A percentile compares a stretch with the other conserved stretches of the same genome.
phyloP scores from a whole-genome alignment of 1,140 invertebrate species.

The Fopius arisanus region DNA sequence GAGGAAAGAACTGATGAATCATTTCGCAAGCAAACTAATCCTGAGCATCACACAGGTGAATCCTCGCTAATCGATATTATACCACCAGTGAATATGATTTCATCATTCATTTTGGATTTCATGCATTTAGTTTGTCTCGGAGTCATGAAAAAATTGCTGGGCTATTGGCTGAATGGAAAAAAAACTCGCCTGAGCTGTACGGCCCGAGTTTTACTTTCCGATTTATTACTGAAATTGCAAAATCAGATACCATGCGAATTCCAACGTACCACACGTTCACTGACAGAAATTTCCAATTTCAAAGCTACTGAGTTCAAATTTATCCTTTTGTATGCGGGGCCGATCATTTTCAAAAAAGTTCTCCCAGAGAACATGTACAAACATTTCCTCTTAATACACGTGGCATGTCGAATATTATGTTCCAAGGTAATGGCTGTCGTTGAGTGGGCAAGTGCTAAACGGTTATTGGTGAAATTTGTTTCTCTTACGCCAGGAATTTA shows the following conservation, averaged over 20 bases:
- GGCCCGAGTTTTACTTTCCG: background rate
- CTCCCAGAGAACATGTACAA: background rate
- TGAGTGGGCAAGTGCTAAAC: background rate
- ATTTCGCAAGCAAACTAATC: conserved; percentile 7
- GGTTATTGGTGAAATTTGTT: conserved; percentile 1
- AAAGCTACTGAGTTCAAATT: conserved; percentile 20
- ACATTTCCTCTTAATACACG: conserved; percentile 14
- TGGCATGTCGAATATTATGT: conserved; percentile 13
- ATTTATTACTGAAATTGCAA: background rate
- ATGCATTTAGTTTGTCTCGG: no score
- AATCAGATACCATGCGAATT: conserved; percentile 19
- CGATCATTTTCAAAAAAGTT: conserved; percentile 14
- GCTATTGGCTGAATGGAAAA: conserved; percentile 29
- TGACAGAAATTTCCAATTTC: conserved; percentile 1
- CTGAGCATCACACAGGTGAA: conserved; percentile 16
- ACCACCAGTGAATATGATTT: conserved; percentile 32
- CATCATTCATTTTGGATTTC: conserved; percentile 38
- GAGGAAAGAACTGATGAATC: background rate
- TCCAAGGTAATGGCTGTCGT: background rate
- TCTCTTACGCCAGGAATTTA: background rate
- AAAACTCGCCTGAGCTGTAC: background rate
- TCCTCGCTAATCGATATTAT: conserved; percentile 14
- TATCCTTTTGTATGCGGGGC: background rate
- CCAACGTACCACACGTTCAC: background rate
- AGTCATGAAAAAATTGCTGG: conserved; percentile 38